Evolutionary conservation across 1,140 invertebrate species (phyloP), one percentile per base, ranked within the genome.

Genomic region (Sycobia sp.): DNA sequence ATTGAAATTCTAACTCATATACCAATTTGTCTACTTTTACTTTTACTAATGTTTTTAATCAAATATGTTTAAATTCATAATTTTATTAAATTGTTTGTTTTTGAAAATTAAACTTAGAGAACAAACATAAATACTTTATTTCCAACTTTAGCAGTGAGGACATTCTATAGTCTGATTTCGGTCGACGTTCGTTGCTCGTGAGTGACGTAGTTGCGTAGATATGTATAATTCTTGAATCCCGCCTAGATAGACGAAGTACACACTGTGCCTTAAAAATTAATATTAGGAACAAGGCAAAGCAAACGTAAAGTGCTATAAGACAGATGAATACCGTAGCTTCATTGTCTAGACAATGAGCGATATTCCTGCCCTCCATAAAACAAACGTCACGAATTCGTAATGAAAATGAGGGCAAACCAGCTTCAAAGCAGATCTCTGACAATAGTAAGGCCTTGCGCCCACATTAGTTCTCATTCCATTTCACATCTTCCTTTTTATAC

Each of bases 111-210:
- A n/a, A n/a, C n/a, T n/a, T n/a, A n/a, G n/a, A n/a, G n/a, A n/a
- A n/a, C n/a, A n/a, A n/a, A n/a, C n/a, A n/a, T n/a, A 49, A n/a
- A 49, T 14, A 29, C 16, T 16, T n/a, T 49, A 16, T 27, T 49
- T 29, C 23, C 7, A 3, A 46, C 23, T 29, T 34, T n/a, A 36
- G 29, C 49, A 50, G 3, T 36, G 25, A 50, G 1, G 3, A 50
- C 2, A 38, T 39, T 10, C 13, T 7, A 16, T 11, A 14, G 13
- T 13, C 10, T 25, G 14, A 50, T 38, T 44, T 44, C 20, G 55
- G 55, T 65, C 55, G 44, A 54, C 44, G 25, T 39, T 27, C 22
- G 23, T 20, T 39, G 44, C 32, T 38, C 32, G 22, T 44, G 11
- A 54, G 22, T 36, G 22, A 29, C 23, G 22, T 55, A 54, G 20